Conservation (phyloP, 2,888 invertebrate species). For the Stomorhina lunata region DNA sequence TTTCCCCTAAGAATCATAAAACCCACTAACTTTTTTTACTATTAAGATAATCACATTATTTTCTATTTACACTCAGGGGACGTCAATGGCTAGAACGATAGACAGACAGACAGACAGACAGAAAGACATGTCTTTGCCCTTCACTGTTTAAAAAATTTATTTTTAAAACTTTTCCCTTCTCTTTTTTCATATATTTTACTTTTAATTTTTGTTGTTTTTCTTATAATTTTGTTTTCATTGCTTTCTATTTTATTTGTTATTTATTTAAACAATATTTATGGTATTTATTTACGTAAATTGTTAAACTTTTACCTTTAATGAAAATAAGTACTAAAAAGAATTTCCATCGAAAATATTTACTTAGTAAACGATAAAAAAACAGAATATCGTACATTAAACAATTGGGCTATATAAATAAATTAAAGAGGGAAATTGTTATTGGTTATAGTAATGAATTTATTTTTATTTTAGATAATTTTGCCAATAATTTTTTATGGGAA, state of each 20-base stretch:
- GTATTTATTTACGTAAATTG: constrained; percentile 7
- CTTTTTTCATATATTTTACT: neutral
- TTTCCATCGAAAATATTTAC: neutral
- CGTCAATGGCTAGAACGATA: too few species aligned
- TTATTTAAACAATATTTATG: constrained; percentile 5
- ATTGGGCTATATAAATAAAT: constrained; percentile 1
- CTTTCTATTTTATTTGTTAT: neutral
- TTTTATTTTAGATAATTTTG: neutral
- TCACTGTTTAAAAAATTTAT: neutral
- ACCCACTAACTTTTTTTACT: too few species aligned
- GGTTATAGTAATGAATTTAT: neutral
- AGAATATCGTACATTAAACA: neutral
- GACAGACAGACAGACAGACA: too few species aligned
- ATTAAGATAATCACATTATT: neutral
- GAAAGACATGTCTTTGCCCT: neutral
- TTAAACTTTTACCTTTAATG: constrained; percentile 22
- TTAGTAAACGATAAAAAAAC: neutral
- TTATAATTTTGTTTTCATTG: neutral
- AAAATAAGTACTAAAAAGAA: neutral
- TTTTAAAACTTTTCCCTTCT: neutral
- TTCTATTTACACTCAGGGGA: neutral
- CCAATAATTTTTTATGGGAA: neutral
- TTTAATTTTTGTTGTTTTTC: neutral
- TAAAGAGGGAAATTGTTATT: neutral
- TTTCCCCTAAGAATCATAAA: constrained; percentile 4